phyloP scores from a whole-genome alignment of 2,797 vertebrate genomes.

The Gallirallus australis region DNA sequence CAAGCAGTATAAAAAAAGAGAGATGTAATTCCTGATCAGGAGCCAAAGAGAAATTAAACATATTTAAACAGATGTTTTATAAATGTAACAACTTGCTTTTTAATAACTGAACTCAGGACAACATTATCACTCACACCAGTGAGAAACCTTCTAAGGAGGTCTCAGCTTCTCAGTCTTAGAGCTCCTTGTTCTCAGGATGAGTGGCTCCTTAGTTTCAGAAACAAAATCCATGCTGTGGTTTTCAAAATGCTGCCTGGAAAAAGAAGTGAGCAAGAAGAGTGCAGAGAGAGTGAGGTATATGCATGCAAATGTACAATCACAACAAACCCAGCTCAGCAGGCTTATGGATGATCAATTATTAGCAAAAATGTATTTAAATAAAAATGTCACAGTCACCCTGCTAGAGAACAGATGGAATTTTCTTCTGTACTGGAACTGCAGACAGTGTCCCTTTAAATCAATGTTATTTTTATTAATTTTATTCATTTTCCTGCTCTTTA shows the following conservation, averaged over 20 bases:
- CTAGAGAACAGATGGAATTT: background rate
- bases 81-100: background rate
- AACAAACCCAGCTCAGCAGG: background rate
- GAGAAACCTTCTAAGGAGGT: background rate
- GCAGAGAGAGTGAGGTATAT: background rate
- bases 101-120: background rate
- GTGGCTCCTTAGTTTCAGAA: background rate
- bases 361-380: background rate
- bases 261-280: slow-evolving; percentile 11
- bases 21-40: background rate
- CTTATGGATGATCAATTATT: background rate
- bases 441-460: background rate
- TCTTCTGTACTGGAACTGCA: background rate
- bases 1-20: background rate
- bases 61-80: background rate
- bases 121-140: background rate
- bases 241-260: slow-evolving; percentile 12
- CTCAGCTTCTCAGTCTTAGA: background rate
- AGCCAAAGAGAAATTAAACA: background rate
- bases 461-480: background rate
- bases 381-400: background rate
- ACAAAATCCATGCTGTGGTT: slow-evolving; percentile 11
- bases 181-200: background rate
- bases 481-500: background rate
- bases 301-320: slow-evolving; percentile 24